phyloP scores from a whole-genome alignment of 1,140 invertebrate species.

The Drosophila nigromelanica region DNA sequence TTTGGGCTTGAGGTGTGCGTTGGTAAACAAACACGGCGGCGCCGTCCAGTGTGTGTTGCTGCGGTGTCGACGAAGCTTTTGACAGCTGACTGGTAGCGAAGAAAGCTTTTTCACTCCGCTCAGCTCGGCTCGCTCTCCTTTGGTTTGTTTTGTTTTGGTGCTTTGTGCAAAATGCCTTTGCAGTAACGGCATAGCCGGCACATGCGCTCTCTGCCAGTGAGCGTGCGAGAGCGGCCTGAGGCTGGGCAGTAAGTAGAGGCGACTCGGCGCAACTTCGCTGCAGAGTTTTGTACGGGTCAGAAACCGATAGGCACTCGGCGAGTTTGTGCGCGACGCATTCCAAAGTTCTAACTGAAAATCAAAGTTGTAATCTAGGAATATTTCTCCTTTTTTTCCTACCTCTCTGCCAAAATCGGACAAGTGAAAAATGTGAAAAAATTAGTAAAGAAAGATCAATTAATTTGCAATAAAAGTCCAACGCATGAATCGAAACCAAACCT shows the following conservation, averaged over 20 bases:
- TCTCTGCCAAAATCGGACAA: slow-evolving; percentile 21
- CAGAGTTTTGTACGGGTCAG: slow-evolving; percentile 68
- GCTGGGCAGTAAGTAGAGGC: slow-evolving; percentile 42
- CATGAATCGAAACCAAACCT: slow-evolving; percentile 23
- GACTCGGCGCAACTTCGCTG: slow-evolving; percentile 67
- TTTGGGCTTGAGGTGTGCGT: neutral
- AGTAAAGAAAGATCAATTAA: slow-evolving; percentile 30
- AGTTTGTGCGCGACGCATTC: slow-evolving; percentile 54
- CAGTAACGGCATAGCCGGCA: slow-evolving; percentile 58
- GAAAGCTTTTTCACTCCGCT: slow-evolving; percentile 50
- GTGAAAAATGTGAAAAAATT: slow-evolving; percentile 43
- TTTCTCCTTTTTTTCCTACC: slow-evolving; percentile 20
- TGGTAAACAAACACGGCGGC: slow-evolving; percentile 62
- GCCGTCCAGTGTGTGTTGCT: slow-evolving; percentile 14
- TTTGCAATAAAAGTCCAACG: slow-evolving; percentile 16
- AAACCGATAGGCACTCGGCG: slow-evolving; percentile 69
- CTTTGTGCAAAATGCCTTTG: slow-evolving; percentile 22
- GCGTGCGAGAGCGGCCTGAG: slow-evolving; percentile 11
- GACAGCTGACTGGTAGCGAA: slow-evolving; percentile 50
- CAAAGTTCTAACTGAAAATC: slow-evolving; percentile 38
- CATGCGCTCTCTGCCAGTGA: slow-evolving; percentile 51
- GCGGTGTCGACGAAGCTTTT: slow-evolving; percentile 42
- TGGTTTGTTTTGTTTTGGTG: slow-evolving; percentile 69
- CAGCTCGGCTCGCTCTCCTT: slow-evolving; percentile 21
- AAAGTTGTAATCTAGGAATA: slow-evolving; percentile 15